Conservation (phyloP, 2,113 vertebrate genomes). For the Limnothrissa miodon region DNA sequence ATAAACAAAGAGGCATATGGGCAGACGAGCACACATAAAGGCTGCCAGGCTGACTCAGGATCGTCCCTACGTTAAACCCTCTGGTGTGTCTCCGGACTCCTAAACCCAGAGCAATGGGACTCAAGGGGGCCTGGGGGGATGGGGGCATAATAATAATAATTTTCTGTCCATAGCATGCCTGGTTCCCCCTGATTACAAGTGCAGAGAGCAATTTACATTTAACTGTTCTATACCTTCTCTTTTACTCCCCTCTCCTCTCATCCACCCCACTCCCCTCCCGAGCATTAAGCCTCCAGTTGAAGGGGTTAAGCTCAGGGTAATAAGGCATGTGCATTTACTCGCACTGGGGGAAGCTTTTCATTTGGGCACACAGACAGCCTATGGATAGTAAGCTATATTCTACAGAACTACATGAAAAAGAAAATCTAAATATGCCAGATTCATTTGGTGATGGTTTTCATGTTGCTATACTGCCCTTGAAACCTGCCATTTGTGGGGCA, state of each 20-base stretch:
- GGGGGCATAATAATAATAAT: not conserved
- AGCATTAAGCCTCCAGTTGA: slow-evolving; percentile 20
- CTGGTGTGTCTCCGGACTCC: not conserved
- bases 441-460: not conserved
- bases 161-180: slow-evolving; percentile 17
- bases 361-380: slow-evolving; percentile 16
- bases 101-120: not conserved
- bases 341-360: slow-evolving; percentile 39
- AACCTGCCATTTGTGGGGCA: not conserved
- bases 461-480: not conserved
- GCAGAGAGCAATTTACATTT: not conserved
- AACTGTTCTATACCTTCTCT: not conserved
- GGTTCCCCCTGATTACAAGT: slow-evolving; percentile 25
- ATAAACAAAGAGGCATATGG: slow-evolving; percentile 22
- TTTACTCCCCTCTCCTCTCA: slow-evolving; percentile 14
- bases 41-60: not conserved
- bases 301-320: slow-evolving; percentile 44
- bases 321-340: slow-evolving; percentile 27
- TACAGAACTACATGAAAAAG: not conserved
- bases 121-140: not conserved
- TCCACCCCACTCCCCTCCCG: not conserved
- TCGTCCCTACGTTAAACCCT: not conserved
- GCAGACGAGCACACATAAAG: slow-evolving; percentile 6
- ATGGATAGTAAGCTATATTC: not conserved
- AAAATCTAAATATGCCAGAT: not conserved